A percentile compares a stretch with the other conserved stretches of the same genome.
Conservation (phyloP, 2,888 invertebrate genomes). For the Cataglyphis albicans region DNA sequence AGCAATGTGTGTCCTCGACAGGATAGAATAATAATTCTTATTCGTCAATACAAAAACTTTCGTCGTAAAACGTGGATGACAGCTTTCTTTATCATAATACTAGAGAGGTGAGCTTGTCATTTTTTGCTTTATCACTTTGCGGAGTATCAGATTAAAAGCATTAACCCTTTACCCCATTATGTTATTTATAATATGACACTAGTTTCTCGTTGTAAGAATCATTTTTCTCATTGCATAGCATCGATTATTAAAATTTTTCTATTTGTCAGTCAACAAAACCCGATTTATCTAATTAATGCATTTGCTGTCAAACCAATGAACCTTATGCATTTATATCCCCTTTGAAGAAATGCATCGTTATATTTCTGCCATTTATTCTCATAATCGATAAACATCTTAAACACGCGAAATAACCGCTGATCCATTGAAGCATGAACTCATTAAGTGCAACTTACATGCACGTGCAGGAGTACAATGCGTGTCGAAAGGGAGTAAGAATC, state of each 20-base stretch:
- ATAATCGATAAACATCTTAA: slow-evolving; percentile 54
- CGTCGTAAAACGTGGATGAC: neutral
- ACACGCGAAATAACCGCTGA: slow-evolving; percentile 29
- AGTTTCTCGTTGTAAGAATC: slow-evolving; percentile 7
- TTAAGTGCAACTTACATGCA: slow-evolving; percentile 32
- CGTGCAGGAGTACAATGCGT: slow-evolving; percentile 40
- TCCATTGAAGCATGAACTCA: slow-evolving; percentile 42
- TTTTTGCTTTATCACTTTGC: neutral
- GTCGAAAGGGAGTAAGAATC: slow-evolving; percentile 14
- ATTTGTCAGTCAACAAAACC: slow-evolving; percentile 18
- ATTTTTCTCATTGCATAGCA: neutral
- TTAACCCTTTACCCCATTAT: neutral
- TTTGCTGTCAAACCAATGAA: slow-evolving; percentile 45
- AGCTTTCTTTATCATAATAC: neutral
- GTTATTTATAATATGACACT: neutral
- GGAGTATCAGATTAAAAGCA: neutral
- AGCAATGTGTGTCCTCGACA: neutral
- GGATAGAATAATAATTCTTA: slow-evolving; percentile 23
- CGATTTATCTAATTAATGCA: slow-evolving; percentile 48
- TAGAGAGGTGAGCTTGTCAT: too few relatives aligned
- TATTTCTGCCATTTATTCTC: slow-evolving; percentile 48
- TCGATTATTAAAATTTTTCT: slow-evolving; percentile 34
- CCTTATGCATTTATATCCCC: slow-evolving; percentile 39
- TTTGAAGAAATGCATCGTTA: slow-evolving; percentile 37
- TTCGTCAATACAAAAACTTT: neutral